Evolutionary conservation across 2,797 vertebrate species (phyloP).

Genomic region (Hapalemur alaotrensis): DNA sequence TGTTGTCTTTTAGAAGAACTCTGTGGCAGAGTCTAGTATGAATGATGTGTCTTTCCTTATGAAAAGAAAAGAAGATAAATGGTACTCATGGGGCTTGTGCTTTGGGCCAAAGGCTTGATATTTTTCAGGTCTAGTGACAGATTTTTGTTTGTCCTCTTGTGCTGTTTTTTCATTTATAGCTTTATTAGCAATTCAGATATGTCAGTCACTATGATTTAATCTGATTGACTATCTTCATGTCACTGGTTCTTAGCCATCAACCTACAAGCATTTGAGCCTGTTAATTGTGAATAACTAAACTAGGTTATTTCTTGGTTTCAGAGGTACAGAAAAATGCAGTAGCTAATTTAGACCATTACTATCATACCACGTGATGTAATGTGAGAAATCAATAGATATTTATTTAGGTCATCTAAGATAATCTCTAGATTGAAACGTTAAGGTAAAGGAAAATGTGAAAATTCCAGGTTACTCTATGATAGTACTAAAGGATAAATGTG

Average conservation of each 20-base stretch:
- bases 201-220: background rate
- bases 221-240: background rate
- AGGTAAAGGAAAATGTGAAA: background rate
- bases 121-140: background rate
- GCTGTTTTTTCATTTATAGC: background rate
- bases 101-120: background rate
- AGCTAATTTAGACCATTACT: background rate
- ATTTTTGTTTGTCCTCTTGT: background rate
- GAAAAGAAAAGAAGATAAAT: background rate
- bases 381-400: background rate
- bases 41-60: background rate
- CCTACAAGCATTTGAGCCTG: background rate
- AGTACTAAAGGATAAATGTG: background rate
- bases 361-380: background rate
- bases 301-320: background rate
- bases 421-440: slow-evolving; percentile 2
- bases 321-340: background rate
- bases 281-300: background rate
- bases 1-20: background rate
- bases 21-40: background rate
- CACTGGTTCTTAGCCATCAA: background rate
- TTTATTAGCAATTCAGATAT: background rate
- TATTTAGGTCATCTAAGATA: background rate
- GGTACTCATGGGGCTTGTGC: background rate
- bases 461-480: background rate